phyloP scores from a whole-genome alignment of 2,888 invertebrate species.

The Cyclophora albipunctata region DNA sequence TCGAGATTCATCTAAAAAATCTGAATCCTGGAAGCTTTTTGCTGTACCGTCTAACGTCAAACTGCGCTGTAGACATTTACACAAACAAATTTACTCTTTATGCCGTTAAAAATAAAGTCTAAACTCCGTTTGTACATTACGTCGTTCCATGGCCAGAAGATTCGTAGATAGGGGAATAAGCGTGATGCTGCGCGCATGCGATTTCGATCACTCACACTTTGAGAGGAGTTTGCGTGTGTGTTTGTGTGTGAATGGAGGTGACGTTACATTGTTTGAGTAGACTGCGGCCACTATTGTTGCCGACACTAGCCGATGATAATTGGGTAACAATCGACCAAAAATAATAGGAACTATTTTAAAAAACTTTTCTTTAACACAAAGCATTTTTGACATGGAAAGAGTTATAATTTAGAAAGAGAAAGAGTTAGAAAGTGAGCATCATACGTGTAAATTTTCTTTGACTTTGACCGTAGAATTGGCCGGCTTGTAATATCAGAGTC shows the following conservation, averaged over 20 bases:
- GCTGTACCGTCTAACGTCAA: slow-evolving; percentile 52
- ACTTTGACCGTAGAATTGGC: too few relatives aligned
- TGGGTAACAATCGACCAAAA: slow-evolving; percentile 40
- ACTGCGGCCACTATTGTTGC: slow-evolving; percentile 58
- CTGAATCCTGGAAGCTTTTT: slow-evolving; percentile 65
- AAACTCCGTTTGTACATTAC: slow-evolving; percentile 7
- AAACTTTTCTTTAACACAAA: too few relatives aligned
- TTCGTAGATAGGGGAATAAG: slow-evolving; percentile 51
- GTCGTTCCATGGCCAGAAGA: slow-evolving; percentile 22
- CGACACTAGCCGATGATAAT: slow-evolving; percentile 41
- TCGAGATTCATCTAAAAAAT: slow-evolving; percentile 67
- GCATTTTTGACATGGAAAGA: too few relatives aligned
- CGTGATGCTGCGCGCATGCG: slow-evolving; percentile 74
- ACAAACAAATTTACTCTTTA: slow-evolving; percentile 11
- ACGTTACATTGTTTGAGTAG: slow-evolving; percentile 54
- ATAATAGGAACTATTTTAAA: slow-evolving; percentile 26
- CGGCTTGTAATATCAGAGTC: too few relatives aligned
- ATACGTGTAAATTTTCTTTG: too few relatives aligned
- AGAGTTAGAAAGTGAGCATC: too few relatives aligned
- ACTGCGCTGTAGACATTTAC: slow-evolving; percentile 24
- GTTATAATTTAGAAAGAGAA: too few relatives aligned
- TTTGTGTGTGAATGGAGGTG: slow-evolving; percentile 32
- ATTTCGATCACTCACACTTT: slow-evolving; percentile 34
- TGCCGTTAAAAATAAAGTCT: background rate
- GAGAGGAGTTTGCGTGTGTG: slow-evolving; percentile 28